phyloP scores from a whole-genome alignment of 2,797 vertebrate species.

The Chiloscyllium punctatum region DNA sequence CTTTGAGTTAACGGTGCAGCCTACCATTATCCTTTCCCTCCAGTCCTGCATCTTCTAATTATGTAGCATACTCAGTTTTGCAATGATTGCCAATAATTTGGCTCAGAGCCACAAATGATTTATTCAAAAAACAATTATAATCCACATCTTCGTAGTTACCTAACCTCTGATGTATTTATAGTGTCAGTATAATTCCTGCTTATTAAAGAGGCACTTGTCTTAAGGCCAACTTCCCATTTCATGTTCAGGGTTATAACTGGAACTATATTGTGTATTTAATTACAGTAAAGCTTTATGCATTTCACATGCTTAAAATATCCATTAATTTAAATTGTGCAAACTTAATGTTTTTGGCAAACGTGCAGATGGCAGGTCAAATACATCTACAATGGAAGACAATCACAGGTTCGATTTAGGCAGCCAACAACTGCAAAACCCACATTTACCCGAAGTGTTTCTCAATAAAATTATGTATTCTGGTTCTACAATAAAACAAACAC shows the following conservation, averaged over 20 bases:
- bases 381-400: conserved; percentile 21
- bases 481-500: background rate
- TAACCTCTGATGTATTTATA: background rate
- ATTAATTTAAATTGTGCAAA: conserved; percentile 32
- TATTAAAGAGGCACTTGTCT: conserved; percentile 56
- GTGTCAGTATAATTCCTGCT: conserved; percentile 38
- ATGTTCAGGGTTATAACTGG: conserved; percentile 40
- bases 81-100: background rate
- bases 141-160: background rate
- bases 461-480: background rate
- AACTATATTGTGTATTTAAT: conserved; percentile 12
- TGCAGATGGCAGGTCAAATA: background rate
- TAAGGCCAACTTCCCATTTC: conserved; percentile 42
- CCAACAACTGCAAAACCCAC: background rate
- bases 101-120: background rate
- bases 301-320: conserved; percentile 21
- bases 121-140: background rate
- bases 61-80: background rate
- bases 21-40: background rate
- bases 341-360: background rate
- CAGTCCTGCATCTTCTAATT: background rate
- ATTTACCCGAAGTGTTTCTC: background rate
- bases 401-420: background rate
- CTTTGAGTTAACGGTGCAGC: background rate
- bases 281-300: background rate